Evolutionary conservation across 2,797 vertebrate genomes (phyloP).

Genomic region (Tauraco hartlaubi): DNA sequence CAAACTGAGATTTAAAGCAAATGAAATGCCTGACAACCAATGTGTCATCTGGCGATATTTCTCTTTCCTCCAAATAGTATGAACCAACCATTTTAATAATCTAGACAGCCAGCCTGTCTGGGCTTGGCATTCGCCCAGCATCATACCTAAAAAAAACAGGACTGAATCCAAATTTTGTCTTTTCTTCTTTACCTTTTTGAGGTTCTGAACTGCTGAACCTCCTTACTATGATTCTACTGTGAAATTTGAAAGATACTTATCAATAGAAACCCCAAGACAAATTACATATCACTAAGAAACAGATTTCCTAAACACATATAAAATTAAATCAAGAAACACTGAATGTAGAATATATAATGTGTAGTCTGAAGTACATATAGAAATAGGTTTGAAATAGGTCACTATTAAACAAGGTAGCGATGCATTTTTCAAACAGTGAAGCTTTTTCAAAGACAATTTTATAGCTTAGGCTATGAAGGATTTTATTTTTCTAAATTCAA

Average conservation of each 20-base stretch:
- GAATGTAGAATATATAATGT: not conserved
- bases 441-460: not conserved
- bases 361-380: not conserved
- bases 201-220: not conserved
- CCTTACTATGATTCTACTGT: not conserved
- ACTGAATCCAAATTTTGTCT: not conserved
- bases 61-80: not conserved
- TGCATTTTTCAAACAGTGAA: not conserved
- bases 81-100: slow-evolving; percentile 38
- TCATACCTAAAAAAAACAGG: slow-evolving; percentile 4
- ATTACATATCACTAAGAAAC: not conserved
- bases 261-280: not conserved
- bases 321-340: not conserved
- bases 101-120: not conserved
- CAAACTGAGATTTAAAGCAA: not conserved
- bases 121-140: not conserved
- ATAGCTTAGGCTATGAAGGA: not conserved
- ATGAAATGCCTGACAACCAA: not conserved
- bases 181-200: not conserved
- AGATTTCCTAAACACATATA: not conserved
- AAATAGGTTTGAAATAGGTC: not conserved
- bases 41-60: not conserved
- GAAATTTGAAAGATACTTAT: slow-evolving; percentile 13
- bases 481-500: not conserved
- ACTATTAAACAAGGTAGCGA: not conserved